These are phyloP conservation scores for Pseudomyrmex concolor DNA, from an alignment of 1,140 invertebrate species.

Conservation along the genomic window DNA sequence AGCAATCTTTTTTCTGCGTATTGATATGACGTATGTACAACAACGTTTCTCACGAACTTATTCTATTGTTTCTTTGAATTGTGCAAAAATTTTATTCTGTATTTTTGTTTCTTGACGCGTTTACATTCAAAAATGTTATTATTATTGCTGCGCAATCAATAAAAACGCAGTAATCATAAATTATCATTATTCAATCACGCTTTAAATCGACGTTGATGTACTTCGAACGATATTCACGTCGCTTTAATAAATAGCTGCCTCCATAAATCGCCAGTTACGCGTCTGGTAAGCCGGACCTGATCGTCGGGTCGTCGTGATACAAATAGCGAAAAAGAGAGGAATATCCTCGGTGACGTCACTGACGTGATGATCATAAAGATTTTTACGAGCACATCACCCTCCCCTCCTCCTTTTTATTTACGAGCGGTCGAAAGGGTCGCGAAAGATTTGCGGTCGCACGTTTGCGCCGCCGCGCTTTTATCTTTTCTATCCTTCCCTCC, in stretches of 20 bases:
- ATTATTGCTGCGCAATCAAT: background rate
- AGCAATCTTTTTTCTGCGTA: too few relatives aligned
- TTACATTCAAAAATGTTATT: too few relatives aligned
- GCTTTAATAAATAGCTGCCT: conserved; percentile 34
- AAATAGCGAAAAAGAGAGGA: conserved; percentile 15
- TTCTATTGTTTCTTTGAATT: too few relatives aligned
- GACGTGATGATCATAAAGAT: conserved; percentile 42
- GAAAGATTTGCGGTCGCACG: conserved; percentile 24
- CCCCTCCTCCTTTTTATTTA: conserved; percentile 30
- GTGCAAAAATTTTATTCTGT: too few relatives aligned
- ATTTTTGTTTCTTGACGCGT: too few relatives aligned
- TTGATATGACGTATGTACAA: too few relatives aligned
- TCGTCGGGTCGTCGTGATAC: conserved; percentile 30
- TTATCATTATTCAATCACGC: background rate
- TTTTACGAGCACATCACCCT: conserved; percentile 44
- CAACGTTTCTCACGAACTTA: too few relatives aligned
- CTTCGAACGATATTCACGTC: background rate
- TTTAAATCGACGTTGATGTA: conserved; percentile 4
- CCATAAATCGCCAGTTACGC: conserved; percentile 32
- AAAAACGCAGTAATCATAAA: conserved; percentile 2
- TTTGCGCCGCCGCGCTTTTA: background rate
- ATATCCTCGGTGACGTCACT: conserved; percentile 29
- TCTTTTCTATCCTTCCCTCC: background rate
- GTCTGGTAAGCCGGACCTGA: conserved; percentile 27
- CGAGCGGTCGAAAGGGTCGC: conserved; percentile 45